Evolutionary conservation across 2,113 vertebrate genomes (phyloP).

Genomic region (Phylloscopus trochiloides): DNA sequence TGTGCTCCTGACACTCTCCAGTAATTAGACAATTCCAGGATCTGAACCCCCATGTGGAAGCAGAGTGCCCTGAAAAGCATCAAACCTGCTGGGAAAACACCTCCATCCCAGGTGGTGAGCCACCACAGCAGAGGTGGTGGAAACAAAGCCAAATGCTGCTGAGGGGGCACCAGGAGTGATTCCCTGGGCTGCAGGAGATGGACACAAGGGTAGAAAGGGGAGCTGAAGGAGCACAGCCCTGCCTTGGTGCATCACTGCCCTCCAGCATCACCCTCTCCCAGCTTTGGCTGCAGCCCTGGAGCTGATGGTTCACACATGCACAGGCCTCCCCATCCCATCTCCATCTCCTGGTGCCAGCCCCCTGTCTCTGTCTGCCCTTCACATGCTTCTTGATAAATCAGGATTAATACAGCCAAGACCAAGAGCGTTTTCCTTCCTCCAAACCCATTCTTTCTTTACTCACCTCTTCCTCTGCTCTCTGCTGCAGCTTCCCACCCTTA

Average conservation of each 20-base stretch:
- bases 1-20: neutral
- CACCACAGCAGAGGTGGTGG: neutral
- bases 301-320: neutral
- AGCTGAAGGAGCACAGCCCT: neutral
- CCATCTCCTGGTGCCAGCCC: neutral
- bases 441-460: neutral
- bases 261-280: neutral
- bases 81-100: neutral
- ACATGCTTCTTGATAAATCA: neutral
- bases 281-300: neutral
- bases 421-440: neutral
- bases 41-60: fast-evolving
- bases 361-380: neutral
- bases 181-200: neutral
- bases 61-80: neutral
- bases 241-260: fast-evolving
- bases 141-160: neutral
- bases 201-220: neutral
- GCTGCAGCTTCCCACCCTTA: neutral
- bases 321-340: neutral
- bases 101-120: neutral
- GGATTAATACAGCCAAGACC: neutral
- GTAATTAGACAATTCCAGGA: neutral
- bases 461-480: neutral
- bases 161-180: neutral